phyloP scores from a whole-genome alignment of 1,140 invertebrate species.

The Lepidurus couesii region DNA sequence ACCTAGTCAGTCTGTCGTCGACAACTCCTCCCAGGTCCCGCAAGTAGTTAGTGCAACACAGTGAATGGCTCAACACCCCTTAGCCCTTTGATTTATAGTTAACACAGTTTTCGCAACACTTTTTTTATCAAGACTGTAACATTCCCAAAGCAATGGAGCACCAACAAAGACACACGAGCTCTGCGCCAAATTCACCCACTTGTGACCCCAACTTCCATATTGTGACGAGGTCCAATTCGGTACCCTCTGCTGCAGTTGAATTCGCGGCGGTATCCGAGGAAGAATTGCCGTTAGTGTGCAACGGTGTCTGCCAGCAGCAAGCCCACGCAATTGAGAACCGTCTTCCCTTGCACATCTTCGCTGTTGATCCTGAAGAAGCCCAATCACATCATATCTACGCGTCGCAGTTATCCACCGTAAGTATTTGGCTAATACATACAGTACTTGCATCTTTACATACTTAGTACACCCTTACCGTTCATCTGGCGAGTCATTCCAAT shows the following conservation, averaged over 20 bases:
- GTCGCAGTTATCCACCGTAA: neutral
- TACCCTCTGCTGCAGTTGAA: neutral
- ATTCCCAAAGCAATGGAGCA: neutral
- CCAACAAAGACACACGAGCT: neutral
- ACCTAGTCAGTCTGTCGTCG: conserved; percentile 15
- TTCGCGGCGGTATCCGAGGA: neutral
- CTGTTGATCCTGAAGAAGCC: neutral
- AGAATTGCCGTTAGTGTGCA: neutral
- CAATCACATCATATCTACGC: neutral
- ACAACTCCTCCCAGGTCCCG: neutral
- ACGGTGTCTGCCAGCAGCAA: neutral
- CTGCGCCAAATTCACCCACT: neutral
- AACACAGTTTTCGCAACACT: neutral
- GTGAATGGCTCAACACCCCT: neutral
- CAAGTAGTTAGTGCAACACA: neutral
- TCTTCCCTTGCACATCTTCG: neutral
- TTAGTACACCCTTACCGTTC: too few species aligned
- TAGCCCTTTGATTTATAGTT: neutral
- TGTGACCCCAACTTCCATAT: neutral
- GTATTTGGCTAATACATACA: neutral
- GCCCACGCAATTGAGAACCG: neutral
- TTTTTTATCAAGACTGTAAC: neutral
- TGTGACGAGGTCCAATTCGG: neutral
- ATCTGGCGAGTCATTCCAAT: too few species aligned
- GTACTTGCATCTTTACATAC: neutral